Percentiles rank a stretch among this genome's conserved stretches.
Conservation (phyloP, 2,888 invertebrate genomes). For the Hemistola chrysoprasaria region DNA sequence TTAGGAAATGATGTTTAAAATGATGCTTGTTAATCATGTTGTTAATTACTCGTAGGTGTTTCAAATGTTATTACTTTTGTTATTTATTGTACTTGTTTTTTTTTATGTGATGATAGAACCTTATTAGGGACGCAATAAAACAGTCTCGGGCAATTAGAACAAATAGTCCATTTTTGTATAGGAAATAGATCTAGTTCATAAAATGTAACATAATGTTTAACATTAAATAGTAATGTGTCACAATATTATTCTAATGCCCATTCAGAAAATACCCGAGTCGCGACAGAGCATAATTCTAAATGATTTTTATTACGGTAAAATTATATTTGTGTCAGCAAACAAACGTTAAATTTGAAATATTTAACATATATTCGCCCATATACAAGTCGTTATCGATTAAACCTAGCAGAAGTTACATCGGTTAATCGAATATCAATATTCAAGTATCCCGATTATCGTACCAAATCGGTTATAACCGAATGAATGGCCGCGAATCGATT, state of each 20-base stretch:
- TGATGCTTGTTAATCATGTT: conserved; percentile 25
- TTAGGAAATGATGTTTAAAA: conserved; percentile 17
- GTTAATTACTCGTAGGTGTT: conserved; percentile 30
- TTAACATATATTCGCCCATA: too few relatives aligned
- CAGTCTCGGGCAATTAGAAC: conserved; percentile 9
- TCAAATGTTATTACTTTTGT: conserved; percentile 19
- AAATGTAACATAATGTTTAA: too few relatives aligned
- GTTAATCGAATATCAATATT: neutral
- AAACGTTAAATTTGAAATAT: too few relatives aligned
- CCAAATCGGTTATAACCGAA: conserved; percentile 1
- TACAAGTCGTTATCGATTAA: too few relatives aligned
- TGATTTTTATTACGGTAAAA: too few relatives aligned
- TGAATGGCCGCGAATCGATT: conserved; percentile 12
- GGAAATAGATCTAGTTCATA: too few relatives aligned
- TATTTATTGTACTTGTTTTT: conserved; percentile 22
- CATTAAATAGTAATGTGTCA: too few relatives aligned
- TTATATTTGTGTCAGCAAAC: too few relatives aligned
- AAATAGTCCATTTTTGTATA: neutral
- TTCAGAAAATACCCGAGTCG: too few relatives aligned
- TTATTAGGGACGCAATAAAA: conserved; percentile 9
- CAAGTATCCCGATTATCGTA: conserved; percentile 1
- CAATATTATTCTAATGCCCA: too few relatives aligned
- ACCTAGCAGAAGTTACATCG: too few relatives aligned
- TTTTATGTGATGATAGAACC: conserved; percentile 14
- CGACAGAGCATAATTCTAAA: too few relatives aligned